Evolutionary conservation across 2,113 vertebrate genomes (phyloP).

Genomic region (Ariopsis seemanni): DNA sequence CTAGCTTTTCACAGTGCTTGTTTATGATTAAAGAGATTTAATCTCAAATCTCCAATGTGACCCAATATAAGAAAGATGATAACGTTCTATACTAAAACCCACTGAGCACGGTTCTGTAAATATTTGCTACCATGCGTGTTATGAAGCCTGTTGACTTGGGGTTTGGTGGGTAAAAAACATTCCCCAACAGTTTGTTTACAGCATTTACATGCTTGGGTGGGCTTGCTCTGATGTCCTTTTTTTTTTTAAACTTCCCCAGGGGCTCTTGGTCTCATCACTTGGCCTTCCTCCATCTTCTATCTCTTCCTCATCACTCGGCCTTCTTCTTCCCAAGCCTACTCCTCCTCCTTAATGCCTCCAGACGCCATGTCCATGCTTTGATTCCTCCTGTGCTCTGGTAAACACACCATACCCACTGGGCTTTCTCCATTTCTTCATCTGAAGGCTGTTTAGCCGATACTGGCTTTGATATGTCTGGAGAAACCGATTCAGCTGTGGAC

Average conservation of each 20-base stretch:
- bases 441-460: constrained; percentile 41
- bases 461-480: constrained; percentile 55
- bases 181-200: constrained; percentile 54
- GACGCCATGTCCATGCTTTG: constrained; percentile 51
- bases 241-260: constrained; percentile 44
- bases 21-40: constrained; percentile 28
- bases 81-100: background rate
- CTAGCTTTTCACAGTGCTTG: background rate
- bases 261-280: constrained; percentile 43
- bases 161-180: constrained; percentile 48
- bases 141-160: constrained; percentile 36
- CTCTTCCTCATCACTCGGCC: constrained; percentile 49
- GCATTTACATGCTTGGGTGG: constrained; percentile 46
- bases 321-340: constrained; percentile 39
- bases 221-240: constrained; percentile 52
- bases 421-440: constrained; percentile 59
- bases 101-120: constrained; percentile 55
- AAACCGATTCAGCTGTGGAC: constrained; percentile 29
- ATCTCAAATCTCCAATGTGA: constrained; percentile 23
- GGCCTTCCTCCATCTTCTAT: constrained; percentile 42
- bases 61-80: background rate
- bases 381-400: constrained; percentile 56
- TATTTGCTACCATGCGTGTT: constrained; percentile 54
- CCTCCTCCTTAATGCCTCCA: constrained; percentile 45
- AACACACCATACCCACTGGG: constrained; percentile 57